phyloP scores from a whole-genome alignment of 1,140 invertebrate species.

The Heliconius hermathena region DNA sequence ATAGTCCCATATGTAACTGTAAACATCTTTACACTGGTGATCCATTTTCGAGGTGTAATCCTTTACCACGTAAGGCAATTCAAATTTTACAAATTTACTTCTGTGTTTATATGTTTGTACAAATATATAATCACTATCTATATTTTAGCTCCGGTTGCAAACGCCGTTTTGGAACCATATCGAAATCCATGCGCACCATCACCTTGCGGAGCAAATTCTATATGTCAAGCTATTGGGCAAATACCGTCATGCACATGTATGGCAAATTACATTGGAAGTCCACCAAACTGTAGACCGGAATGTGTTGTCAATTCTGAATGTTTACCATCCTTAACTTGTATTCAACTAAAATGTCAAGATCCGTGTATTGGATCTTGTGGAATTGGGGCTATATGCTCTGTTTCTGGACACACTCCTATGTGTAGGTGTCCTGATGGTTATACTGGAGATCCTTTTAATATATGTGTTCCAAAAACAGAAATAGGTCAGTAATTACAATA shows the following conservation, averaged over 20 bases:
- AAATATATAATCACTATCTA: neutral
- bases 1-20: conserved; percentile 88
- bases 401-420: conserved; percentile 87
- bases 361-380: conserved; percentile 88
- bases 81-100: conserved; percentile 18
- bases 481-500: neutral
- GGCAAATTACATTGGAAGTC: conserved; percentile 85
- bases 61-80: conserved; percentile 81
- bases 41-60: conserved; percentile 86
- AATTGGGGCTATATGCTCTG: conserved; percentile 85
- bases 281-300: conserved; percentile 88
- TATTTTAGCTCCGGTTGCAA: conserved; percentile 63
- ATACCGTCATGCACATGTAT: conserved; percentile 87
- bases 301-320: conserved; percentile 89
- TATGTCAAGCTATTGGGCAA: conserved; percentile 85
- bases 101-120: neutral
- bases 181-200: conserved; percentile 87
- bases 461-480: conserved; percentile 77
- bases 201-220: conserved; percentile 87
- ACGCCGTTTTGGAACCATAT: conserved; percentile 81
- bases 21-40: conserved; percentile 86
- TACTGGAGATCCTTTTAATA: conserved; percentile 87
- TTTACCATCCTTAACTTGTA: conserved; percentile 85
- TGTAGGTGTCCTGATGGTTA: conserved; percentile 87
- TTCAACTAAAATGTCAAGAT: conserved; percentile 87